Conservation (phyloP, 1,140 invertebrate genomes). For the Streblospio benedicti region DNA sequence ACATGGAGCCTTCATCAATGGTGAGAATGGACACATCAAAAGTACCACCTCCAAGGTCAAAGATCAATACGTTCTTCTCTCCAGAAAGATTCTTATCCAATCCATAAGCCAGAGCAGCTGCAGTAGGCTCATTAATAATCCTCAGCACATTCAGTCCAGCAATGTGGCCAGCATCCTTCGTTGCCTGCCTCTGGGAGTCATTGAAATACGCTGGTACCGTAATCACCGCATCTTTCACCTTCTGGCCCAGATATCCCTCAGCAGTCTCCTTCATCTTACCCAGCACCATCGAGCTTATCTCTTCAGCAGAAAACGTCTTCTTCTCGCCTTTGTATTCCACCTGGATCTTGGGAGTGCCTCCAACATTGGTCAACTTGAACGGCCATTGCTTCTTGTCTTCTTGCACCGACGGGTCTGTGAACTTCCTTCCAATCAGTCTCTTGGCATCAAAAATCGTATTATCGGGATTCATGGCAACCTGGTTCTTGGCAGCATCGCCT, state of each 20-base stretch:
- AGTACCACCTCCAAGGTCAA: conserved; percentile 94
- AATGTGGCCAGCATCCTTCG: conserved; percentile 51
- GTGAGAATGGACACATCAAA: conserved; percentile 94
- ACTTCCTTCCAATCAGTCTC: conserved; percentile 65
- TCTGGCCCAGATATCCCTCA: conserved; percentile 89
- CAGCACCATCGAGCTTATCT: conserved; percentile 82
- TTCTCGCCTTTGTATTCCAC: conserved; percentile 76
- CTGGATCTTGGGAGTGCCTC: conserved; percentile 65
- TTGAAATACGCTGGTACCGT: conserved; percentile 53
- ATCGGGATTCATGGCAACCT: conserved; percentile 72
- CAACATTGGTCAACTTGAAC: conserved; percentile 68
- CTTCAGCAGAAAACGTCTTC: conserved; percentile 84
- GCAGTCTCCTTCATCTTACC: conserved; percentile 85
- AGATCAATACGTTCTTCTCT: conserved; percentile 56
- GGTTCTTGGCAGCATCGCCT: conserved; percentile 66
- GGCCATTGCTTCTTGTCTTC: conserved; percentile 57
- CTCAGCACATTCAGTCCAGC: conserved; percentile 52
- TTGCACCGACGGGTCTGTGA: conserved; percentile 63
- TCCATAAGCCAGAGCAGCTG: conserved; percentile 51
- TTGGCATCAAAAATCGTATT: conserved; percentile 91
- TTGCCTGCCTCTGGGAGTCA: conserved; percentile 51
- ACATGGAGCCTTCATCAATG: conserved; percentile 71
- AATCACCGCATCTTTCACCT: conserved; percentile 65
- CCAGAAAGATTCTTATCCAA: conserved; percentile 59
- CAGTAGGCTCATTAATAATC: conserved; percentile 51